Evolutionary conservation across 2,797 vertebrate species (phyloP).

Genomic region (Menidia menidia): DNA sequence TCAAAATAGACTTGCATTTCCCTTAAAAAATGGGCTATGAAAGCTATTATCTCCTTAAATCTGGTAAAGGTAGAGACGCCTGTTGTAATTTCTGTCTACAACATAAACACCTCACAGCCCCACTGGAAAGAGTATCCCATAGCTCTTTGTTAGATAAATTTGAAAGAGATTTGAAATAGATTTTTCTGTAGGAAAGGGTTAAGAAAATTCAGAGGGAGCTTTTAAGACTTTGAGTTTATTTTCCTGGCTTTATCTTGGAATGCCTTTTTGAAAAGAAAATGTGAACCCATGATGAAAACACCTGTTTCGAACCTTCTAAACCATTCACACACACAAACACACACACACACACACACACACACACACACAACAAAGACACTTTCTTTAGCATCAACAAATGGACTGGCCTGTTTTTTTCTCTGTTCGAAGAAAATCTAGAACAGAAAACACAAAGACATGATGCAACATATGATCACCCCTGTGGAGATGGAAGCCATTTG

Average conservation of each 20-base stretch:
- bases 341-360: no score
- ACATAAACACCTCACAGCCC: neutral
- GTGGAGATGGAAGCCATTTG: no score
- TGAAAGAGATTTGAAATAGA: constrained; percentile 4
- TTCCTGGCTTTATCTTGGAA: neutral
- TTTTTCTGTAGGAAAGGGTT: constrained; percentile 1
- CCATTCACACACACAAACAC: no score
- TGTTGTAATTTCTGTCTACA: neutral
- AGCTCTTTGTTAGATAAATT: neutral
- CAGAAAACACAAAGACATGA: no score
- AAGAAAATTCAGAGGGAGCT: neutral
- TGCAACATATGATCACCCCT: no score
- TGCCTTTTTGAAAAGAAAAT: neutral
- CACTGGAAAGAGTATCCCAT: neutral
- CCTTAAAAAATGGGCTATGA: neutral
- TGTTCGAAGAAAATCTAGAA: no score
- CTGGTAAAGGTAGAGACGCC: neutral
- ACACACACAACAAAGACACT: no score
- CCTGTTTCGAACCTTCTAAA: no score
- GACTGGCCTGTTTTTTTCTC: no score
- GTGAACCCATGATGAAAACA: no score
- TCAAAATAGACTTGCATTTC: neutral
- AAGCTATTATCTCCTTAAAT: neutral
- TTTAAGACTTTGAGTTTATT: neutral
- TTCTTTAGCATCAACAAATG: no score